These are phyloP conservation scores for Leuctra nigra DNA, from an alignment of 2,888 invertebrate species.

Conservation along the genomic window DNA sequence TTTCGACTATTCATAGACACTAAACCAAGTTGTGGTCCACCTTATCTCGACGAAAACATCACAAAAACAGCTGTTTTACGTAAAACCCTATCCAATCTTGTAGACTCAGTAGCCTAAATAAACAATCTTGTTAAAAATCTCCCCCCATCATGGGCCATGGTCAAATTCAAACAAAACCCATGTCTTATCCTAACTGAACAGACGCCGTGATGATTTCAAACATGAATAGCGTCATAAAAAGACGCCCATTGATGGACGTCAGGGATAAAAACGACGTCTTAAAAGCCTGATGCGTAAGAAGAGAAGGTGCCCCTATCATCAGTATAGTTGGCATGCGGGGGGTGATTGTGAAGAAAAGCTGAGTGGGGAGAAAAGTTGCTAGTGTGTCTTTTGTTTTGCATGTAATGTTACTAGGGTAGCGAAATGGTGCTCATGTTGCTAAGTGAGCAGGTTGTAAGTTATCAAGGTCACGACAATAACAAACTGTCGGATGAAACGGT, in stretches of 20 bases:
- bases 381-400: too few relatives aligned
- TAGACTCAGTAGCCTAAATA: neutral
- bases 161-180: constrained; percentile 1
- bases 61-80: constrained; percentile 3
- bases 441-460: too few relatives aligned
- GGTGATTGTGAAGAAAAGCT: neutral
- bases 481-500: too few relatives aligned
- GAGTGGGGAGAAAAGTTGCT: too few relatives aligned
- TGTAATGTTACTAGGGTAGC: too few relatives aligned
- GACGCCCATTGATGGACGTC: neutral
- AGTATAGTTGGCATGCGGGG: neutral
- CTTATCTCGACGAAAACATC: too few relatives aligned
- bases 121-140: neutral
- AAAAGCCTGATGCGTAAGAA: constrained; percentile 8
- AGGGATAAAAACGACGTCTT: neutral
- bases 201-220: too few relatives aligned
- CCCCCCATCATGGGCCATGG: neutral
- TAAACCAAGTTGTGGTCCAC: too few relatives aligned
- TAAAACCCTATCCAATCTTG: neutral
- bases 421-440: too few relatives aligned
- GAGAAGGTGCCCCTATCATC: constrained; percentile 4
- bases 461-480: too few relatives aligned
- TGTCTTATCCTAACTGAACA: neutral
- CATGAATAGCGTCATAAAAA: neutral
- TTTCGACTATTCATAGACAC: too few relatives aligned